Percentiles rank a stretch among this genome's conserved stretches.
phyloP scores from a whole-genome alignment of 2,888 invertebrate genomes.

The Ichneumon xanthorius region DNA sequence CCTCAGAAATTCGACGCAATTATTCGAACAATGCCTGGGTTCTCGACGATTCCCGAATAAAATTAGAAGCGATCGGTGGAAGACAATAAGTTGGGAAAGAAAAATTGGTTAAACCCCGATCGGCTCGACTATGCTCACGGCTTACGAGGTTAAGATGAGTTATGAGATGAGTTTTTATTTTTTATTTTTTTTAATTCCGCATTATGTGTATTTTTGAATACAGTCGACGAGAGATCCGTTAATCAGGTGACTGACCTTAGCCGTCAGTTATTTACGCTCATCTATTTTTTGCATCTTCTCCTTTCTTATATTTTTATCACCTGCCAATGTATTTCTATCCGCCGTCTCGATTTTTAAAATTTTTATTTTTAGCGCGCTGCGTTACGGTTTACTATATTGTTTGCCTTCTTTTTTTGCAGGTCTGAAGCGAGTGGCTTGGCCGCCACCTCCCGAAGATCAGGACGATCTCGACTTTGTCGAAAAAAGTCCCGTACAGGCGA shows the following conservation, averaged over 20 bases:
- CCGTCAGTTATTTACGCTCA: neutral
- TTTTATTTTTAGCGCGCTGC: neutral
- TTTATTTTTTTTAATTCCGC: constrained; percentile 6
- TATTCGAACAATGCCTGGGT: constrained; percentile 47
- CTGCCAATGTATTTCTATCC: neutral
- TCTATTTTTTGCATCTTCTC: neutral
- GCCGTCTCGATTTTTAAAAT: neutral
- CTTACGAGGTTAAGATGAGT: constrained; percentile 37
- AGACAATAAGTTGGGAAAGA: constrained; percentile 31
- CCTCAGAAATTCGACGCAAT: constrained; percentile 27
- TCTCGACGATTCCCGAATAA: constrained; percentile 51
- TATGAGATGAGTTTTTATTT: constrained; percentile 47
- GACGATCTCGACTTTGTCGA: constrained; percentile 87
- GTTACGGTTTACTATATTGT: neutral
- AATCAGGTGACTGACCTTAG: constrained; percentile 12
- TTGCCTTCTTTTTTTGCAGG: constrained; percentile 87
- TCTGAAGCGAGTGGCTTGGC: constrained; percentile 95
- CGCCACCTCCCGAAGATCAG: constrained; percentile 90
- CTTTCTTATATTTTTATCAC: neutral
- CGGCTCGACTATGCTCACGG: too few species aligned
- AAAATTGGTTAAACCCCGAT: neutral
- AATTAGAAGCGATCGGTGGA: constrained; percentile 52
- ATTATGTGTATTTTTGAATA: neutral
- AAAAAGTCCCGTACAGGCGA: constrained; percentile 86
- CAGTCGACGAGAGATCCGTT: constrained; percentile 1